Conservation (phyloP, 2,888 invertebrate species). For the Morpho achilles region DNA sequence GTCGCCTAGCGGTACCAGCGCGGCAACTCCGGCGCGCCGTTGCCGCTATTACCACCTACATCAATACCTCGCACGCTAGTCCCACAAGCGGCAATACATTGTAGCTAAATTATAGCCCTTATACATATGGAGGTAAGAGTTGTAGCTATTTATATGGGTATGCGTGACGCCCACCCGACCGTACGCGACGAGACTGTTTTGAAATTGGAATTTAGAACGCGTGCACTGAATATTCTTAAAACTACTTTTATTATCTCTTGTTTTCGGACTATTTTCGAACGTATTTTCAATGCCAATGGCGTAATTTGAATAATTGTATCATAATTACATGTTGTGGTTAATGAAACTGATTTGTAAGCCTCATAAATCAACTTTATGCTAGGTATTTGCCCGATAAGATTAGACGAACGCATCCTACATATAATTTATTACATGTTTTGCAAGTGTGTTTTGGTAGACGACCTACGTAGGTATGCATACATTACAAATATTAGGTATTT, state of each 20-base stretch:
- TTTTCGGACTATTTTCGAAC: conserved; percentile 19
- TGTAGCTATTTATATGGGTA: conserved; percentile 7
- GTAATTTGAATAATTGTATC: conserved; percentile 3
- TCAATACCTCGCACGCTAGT: conserved; percentile 28
- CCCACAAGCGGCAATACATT: conserved; percentile 8
- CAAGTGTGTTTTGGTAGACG: too few relatives aligned
- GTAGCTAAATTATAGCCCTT: conserved; percentile 11
- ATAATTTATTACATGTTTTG: too few relatives aligned
- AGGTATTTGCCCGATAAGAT: neutral
- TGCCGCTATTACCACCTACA: conserved; percentile 32
- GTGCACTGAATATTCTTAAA: conserved; percentile 17
- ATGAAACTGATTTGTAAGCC: conserved; percentile 2
- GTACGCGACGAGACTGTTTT: conserved; percentile 21
- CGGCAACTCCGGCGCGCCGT: conserved; percentile 48
- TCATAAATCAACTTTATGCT: neutral
- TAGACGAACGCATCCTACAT: neutral
- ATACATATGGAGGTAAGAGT: conserved; percentile 4
- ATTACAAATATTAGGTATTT: too few relatives aligned
- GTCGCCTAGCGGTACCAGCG: conserved; percentile 54
- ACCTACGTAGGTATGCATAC: too few relatives aligned
- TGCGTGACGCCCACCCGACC: conserved; percentile 13
- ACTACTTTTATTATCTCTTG: conserved; percentile 18
- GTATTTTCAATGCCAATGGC: conserved; percentile 18
- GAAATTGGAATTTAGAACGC: conserved; percentile 24
- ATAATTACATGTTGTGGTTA: neutral